These are phyloP conservation scores for Phenganax marumi DNA, from an alignment of 92 coral and sea anemone species.

Conservation along the genomic window DNA sequence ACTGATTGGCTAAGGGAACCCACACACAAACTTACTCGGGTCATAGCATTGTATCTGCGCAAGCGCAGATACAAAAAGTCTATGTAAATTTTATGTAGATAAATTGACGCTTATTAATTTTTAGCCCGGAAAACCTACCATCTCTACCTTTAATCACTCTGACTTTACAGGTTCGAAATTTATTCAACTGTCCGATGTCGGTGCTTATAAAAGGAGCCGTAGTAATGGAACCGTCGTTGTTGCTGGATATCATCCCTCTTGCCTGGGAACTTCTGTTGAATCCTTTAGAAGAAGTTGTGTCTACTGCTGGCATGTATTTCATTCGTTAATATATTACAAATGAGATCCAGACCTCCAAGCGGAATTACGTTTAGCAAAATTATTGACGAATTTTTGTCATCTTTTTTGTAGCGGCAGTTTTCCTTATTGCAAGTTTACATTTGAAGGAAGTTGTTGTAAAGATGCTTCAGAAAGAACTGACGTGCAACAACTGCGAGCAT, in stretches of 20 bases:
- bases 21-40: too few relatives aligned
- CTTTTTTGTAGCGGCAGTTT: constrained; percentile 73
- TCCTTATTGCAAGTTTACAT: constrained; percentile 84
- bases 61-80: too few relatives aligned
- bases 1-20: too few relatives aligned
- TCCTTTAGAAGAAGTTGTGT: constrained; percentile 85
- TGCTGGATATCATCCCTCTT: constrained; percentile 88
- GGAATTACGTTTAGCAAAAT: neutral
- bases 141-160: neutral
- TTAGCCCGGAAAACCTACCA: neutral
- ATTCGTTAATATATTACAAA: neutral
- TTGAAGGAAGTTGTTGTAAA: constrained; percentile 74
- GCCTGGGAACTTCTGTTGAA: constrained; percentile 94
- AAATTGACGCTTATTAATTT: too few relatives aligned
- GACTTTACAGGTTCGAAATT: constrained; percentile 64
- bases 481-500: constrained; percentile 78
- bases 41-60: too few relatives aligned
- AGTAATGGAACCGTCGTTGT: constrained; percentile 72
- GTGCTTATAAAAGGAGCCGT: constrained; percentile 93
- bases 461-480: constrained; percentile 79
- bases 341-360: neutral
- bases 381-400: neutral
- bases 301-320: constrained; percentile 75
- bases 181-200: constrained; percentile 91
- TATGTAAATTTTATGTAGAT: too few relatives aligned